Base-by-base conservation (phyloP, 1,140 invertebrate genomes). In the Nymphalis io region DNA sequence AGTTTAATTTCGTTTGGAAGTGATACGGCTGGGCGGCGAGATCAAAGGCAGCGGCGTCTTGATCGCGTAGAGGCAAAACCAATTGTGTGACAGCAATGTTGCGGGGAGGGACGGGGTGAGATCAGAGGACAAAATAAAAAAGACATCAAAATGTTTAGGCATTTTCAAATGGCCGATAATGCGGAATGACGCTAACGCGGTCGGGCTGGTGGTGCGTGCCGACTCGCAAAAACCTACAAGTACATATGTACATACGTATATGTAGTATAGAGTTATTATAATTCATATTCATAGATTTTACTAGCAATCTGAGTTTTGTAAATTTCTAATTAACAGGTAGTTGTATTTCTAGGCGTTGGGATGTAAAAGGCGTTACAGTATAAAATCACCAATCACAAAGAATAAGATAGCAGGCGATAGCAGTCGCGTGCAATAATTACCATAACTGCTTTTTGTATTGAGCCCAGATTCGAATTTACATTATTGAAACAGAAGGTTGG, bases 31-130 rank as follows among this genome's bases (percentile, higher is more conserved):
- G 63, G 82, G 85, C 88, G 89, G 89, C 70, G 46, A 84, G 87
- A 89, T 91, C 84, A 91, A 91, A 91, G 82, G 63, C 70, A 75
- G 80, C 85, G 83, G 86, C 80, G 77, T 85, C 82, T 83, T 82
- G 80, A 75, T 83, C 78, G 83, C 58, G 82, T 83, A 82, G 79
- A 79, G 76, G 81, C 83, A 85, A 89, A 86, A 85, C 89, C 88
- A 91, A 90, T 91, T 87, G 84, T 83, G 84, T 88, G 89, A 90
- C 89, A 90, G 87, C 74, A 74, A 18, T 59, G 68, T 40, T 63
- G 33, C 57, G 55, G 42, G 42, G 18, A 46, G 59, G 71, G 70
- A 21, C 51, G 61, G 60, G 39, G 73, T 38, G 64, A 46, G 38
- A 59, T 67, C 16, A 38, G 75, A 65, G 70, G 77, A 77, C 77